A percentile compares a stretch with the other conserved stretches of the same genome.
Conservation (phyloP, 1,140 invertebrate species). For the Agrilus planipennis region DNA sequence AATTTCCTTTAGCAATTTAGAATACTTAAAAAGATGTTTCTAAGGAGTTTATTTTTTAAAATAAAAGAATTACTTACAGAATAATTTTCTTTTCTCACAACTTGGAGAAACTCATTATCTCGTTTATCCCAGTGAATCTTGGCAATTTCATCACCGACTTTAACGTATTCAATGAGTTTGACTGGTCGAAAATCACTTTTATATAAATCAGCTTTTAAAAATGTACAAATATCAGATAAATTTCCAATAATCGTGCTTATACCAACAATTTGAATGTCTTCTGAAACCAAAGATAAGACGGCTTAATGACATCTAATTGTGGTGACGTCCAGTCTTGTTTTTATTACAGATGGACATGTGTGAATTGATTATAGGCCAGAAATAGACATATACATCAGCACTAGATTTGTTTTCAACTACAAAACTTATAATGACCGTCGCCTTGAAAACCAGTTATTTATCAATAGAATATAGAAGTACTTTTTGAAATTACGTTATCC, state of each 20-base stretch:
- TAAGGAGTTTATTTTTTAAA: slow-evolving; percentile 4
- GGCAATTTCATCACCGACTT: slow-evolving; percentile 63
- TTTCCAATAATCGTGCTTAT: slow-evolving; percentile 98
- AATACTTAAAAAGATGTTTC: slow-evolving; percentile 44
- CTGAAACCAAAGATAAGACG: slow-evolving; percentile 42
- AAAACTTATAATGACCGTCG: too few species aligned
- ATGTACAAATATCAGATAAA: slow-evolving; percentile 62
- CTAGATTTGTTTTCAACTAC: too few species aligned
- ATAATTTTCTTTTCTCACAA: slow-evolving; percentile 33
- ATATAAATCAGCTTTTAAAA: slow-evolving; percentile 72
- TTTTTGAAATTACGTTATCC: too few species aligned
- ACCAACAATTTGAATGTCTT: slow-evolving; percentile 74
- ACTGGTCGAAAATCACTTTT: slow-evolving; percentile 80
- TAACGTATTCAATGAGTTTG: slow-evolving; percentile 75
- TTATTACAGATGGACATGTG: too few species aligned
- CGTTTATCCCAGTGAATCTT: slow-evolving; percentile 43
- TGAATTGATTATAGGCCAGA: too few species aligned
- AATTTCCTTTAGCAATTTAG: slow-evolving; percentile 39
- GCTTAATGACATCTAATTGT: too few species aligned
- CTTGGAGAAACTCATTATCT: slow-evolving; percentile 38
- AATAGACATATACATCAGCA: too few species aligned
- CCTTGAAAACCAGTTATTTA: too few species aligned
- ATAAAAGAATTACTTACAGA: slow-evolving; percentile 29
- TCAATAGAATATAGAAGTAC: too few species aligned
- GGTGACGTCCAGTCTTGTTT: too few species aligned